A percentile compares a stretch with the other conserved stretches of the same genome.
Conservation (phyloP, 2,113 vertebrate genomes). For the Neofelis nebulosa region DNA sequence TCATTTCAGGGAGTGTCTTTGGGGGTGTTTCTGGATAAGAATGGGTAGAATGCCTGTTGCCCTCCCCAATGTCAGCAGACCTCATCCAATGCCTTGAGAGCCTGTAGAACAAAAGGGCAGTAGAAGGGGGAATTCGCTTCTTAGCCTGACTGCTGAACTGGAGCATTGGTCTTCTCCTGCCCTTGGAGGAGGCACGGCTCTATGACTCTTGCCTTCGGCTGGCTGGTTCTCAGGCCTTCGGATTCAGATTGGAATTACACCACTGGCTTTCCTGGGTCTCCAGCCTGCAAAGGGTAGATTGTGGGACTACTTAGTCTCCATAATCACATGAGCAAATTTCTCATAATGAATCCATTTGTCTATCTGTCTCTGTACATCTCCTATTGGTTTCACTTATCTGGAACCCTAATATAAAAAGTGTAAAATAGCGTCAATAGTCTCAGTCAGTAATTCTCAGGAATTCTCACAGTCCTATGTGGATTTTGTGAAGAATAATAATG, state of each 20-base stretch:
- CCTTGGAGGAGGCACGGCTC: not conserved
- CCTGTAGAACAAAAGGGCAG: not conserved
- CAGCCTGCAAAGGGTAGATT: not conserved
- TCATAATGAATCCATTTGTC: not conserved
- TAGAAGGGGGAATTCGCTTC: not conserved
- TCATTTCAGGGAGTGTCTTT: not conserved
- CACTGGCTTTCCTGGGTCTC: not conserved
- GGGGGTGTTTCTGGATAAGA: not conserved
- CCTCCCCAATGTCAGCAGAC: not conserved
- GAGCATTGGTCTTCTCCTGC: not conserved
- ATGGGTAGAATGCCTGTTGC: not conserved
- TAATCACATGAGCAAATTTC: not conserved
- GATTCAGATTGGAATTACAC: not conserved
- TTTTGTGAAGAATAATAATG: not conserved
- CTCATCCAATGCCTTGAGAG: not conserved
- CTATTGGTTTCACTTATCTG: not conserved
- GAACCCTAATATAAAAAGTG: not conserved
- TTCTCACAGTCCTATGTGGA: not conserved
- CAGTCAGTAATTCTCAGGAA: not conserved
- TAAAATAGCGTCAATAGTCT: not conserved
- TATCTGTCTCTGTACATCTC: not conserved
- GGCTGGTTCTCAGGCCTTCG: not conserved
- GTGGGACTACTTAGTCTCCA: not conserved
- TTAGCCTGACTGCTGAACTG: not conserved
- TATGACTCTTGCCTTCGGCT: not conserved